phyloP scores from a whole-genome alignment of 2,797 vertebrate genomes.

The Gymnothorax javanicus region DNA sequence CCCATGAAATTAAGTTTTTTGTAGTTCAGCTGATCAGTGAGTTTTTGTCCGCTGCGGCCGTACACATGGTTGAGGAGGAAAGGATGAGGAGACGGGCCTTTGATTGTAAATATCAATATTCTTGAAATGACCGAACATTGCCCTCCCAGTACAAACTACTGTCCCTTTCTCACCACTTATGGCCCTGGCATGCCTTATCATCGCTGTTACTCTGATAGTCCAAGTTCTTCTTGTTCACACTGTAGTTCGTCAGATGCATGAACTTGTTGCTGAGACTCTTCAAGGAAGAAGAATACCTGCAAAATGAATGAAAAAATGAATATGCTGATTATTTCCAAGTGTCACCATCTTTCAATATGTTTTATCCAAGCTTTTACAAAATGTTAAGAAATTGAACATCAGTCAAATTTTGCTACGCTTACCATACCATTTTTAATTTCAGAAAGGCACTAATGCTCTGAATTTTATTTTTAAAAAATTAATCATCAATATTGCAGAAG shows the following conservation, averaged over 20 bases:
- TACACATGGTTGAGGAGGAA: no score
- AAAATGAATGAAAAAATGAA: not conserved
- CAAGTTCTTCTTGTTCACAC: conserved; percentile 93
- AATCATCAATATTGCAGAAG: not conserved
- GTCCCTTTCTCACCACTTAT: conserved; percentile 85
- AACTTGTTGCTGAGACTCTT: conserved; percentile 95
- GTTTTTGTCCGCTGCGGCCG: no score
- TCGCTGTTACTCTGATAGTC: conserved; percentile 90
- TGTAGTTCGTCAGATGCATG: conserved; percentile 98
- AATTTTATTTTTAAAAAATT: not conserved
- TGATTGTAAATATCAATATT: not conserved
- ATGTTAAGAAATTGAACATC: not conserved
- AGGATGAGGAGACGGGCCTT: no score
- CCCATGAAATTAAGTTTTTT: no score
- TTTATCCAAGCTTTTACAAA: not conserved
- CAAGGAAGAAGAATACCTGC: conserved; percentile 94
- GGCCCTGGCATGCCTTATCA: conserved; percentile 91
- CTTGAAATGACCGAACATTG: not conserved
- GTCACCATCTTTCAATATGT: not conserved
- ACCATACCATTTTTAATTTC: not conserved
- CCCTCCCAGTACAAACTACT: not conserved
- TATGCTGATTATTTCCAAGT: not conserved
- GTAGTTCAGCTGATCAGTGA: no score
- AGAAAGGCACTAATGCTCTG: not conserved
- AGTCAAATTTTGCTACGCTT: not conserved